Base-by-base conservation (phyloP, 2,888 invertebrate genomes). In the Drosophila conformis region DNA sequence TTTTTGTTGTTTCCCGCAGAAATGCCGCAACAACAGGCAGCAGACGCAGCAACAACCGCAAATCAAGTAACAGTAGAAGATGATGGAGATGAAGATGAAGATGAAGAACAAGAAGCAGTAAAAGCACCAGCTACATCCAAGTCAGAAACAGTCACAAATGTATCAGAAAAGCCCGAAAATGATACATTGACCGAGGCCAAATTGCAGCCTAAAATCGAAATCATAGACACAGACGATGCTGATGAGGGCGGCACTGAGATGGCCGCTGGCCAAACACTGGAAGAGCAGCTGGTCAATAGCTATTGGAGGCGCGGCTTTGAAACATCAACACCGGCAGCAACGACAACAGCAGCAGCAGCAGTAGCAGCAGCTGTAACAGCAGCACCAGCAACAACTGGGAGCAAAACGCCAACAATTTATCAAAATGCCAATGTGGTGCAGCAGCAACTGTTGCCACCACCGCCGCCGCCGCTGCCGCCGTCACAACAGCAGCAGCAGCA, bases 261-360 rank as follows among this genome's bases (percentile, higher is more conserved):
- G 13, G 51, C 35, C 33, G 53, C 57, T n/a, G 70, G 61, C 25
- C 73, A 78, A 76, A 81, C 85, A 80, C 94, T 97, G 92, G 97
- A 97, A 93, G 96, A 97, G 93, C 97, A 97, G 93, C 80, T 92
- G 68, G 96, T 97, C 93, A 97, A 97, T 93, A 95, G 95, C 89
- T 95, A 96, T 93, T 96, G 96, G 96, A 95, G 96, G 91, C 95
- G 96, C 88, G 95, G 95, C 89, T 94, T 96, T 91, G 96, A 96
- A 48, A 92, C 74, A 25, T 18, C 76, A 52, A 51, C 57, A 64
- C 27, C 77, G 42, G 36, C 69, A 52, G 48, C 74, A 57, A 27
- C 77, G 36, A 38, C 65, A 31, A 25, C 73, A 56, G 81, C 87
- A 27, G 60, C 69, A 48, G 4, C 48, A 27, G 21, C 21, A 13